Evolutionary conservation across 2,797 vertebrate genomes (phyloP).

Genomic region (Gymnoscopelus braueri): DNA sequence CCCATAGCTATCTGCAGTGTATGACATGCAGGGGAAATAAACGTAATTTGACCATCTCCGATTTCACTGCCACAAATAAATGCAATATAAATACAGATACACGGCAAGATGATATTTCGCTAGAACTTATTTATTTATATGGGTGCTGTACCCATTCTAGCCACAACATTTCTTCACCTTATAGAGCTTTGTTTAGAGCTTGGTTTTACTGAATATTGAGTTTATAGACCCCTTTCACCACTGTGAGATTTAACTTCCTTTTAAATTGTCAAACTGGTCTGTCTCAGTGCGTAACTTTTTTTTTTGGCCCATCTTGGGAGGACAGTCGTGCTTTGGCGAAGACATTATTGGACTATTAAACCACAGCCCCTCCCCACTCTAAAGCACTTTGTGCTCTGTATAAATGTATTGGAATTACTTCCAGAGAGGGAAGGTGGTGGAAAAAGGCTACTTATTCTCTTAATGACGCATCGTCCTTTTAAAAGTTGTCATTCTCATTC

Average conservation of each 20-base stretch:
- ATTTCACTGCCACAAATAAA: conserved; percentile 44
- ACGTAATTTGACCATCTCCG: conserved; percentile 64
- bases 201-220: conserved; percentile 25
- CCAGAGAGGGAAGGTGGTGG: conserved; percentile 63
- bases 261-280: conserved; percentile 72
- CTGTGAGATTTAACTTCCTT: conserved; percentile 57
- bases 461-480: conserved; percentile 86
- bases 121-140: conserved; percentile 45
- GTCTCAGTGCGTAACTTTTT: conserved; percentile 49
- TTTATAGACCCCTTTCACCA: conserved; percentile 45
- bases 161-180: conserved; percentile 29
- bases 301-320: conserved; percentile 73
- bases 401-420: conserved; percentile 83
- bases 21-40: conserved; percentile 58
- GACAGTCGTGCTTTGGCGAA: conserved; percentile 76
- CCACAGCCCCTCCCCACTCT: conserved; percentile 73
- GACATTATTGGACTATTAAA: conserved; percentile 85
- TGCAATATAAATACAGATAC: conserved; percentile 6
- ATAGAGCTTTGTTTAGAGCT: conserved; percentile 18
- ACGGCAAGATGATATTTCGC: conserved; percentile 66
- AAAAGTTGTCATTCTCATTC: conserved; percentile 83
- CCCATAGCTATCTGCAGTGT: conserved; percentile 38
- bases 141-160: conserved; percentile 3
- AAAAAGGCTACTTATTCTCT: conserved; percentile 82
- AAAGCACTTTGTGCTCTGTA: conserved; percentile 80